phyloP scores from a whole-genome alignment of 2,113 vertebrate species.

The Gnathonemus echidnorhynchus region DNA sequence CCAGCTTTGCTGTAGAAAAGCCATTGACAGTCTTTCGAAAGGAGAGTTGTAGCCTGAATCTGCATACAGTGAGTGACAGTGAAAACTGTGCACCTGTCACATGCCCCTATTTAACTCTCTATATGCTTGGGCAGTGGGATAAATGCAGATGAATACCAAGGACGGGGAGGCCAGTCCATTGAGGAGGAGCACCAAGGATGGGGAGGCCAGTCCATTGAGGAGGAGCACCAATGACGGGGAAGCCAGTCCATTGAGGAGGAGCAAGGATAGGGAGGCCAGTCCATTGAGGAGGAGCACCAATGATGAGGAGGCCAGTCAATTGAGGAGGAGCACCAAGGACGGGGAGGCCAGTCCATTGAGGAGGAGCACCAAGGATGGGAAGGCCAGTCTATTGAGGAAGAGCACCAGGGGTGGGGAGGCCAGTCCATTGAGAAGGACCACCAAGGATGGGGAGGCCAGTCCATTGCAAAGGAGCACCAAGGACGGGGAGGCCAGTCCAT shows the following conservation, averaged over 20 bases:
- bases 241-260: too few species aligned
- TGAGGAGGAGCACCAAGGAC: too few species aligned
- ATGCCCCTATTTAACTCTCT: not conserved
- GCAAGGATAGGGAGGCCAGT: too few species aligned
- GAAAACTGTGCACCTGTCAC: not conserved
- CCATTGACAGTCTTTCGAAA: not conserved
- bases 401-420: too few species aligned
- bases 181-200: not conserved
- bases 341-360: too few species aligned
- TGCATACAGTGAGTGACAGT: not conserved
- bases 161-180: not conserved
- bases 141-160: not conserved
- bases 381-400: too few species aligned
- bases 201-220: not conserved
- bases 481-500: too few species aligned
- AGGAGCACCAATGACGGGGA: not conserved
- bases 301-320: too few species aligned
- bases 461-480: too few species aligned
- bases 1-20: not conserved
- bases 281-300: too few species aligned
- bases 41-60: not conserved
- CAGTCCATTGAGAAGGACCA: too few species aligned
- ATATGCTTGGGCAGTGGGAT: not conserved
- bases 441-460: not conserved
- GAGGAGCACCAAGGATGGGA: too few species aligned